Percentiles rank a stretch among this genome's conserved stretches.
phyloP scores from a whole-genome alignment of 1,140 invertebrate species.

The Papilio xuthus region DNA sequence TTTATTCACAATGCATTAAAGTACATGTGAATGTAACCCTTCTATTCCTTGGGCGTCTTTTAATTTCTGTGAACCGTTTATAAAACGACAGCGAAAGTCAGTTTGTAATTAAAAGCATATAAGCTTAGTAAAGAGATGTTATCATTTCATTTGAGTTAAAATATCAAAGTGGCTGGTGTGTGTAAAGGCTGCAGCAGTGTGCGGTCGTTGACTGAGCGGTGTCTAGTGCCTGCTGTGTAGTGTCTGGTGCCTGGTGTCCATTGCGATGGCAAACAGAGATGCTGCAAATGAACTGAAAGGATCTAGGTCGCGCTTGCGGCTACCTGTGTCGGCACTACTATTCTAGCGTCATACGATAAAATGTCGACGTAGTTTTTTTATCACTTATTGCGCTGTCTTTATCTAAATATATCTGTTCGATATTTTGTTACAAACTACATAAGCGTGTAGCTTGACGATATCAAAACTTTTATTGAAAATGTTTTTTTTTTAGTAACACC shows the following conservation, averaged over 20 bases:
- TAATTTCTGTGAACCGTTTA: neutral
- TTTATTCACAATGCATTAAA: no score
- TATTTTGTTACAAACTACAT: no score
- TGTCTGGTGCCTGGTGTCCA: slow-evolving; percentile 36
- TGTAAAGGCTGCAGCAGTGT: neutral
- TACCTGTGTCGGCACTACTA: slow-evolving; percentile 40
- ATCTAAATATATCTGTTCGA: neutral
- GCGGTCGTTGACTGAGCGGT: slow-evolving; percentile 40
- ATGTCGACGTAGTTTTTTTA: neutral
- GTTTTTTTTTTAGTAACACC: no score
- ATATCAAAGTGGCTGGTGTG: neutral
- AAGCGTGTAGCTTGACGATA: no score
- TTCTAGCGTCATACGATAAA: slow-evolving; percentile 47
- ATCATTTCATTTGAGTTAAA: slow-evolving; percentile 3
- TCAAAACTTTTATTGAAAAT: no score
- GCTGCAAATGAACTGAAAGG: slow-evolving; percentile 70
- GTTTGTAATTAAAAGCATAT: neutral
- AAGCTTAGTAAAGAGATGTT: neutral
- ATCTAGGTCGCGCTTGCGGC: slow-evolving; percentile 65
- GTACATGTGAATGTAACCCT: no score
- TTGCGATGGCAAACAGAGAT: slow-evolving; percentile 75
- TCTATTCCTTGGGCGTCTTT: no score
- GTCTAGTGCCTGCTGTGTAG: neutral
- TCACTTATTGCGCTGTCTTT: neutral
- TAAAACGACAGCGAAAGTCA: neutral